Conservation (phyloP, 2,797 vertebrate species). For the Anguilla pacifica region DNA sequence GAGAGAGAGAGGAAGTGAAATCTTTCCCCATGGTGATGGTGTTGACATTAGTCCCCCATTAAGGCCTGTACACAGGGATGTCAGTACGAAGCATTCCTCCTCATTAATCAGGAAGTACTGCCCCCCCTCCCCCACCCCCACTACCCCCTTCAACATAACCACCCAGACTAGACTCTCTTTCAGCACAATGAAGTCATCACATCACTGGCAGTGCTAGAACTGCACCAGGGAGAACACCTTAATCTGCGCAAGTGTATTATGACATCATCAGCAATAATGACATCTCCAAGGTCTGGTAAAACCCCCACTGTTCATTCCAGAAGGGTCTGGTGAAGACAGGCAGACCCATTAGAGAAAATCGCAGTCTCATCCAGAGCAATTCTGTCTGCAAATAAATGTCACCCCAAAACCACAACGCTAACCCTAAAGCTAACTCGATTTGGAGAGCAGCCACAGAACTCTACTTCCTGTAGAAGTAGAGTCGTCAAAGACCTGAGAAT, state of each 20-base stretch:
- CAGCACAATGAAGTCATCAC: conserved; percentile 24
- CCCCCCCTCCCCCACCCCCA: not conserved
- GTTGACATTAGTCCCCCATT: conserved; percentile 22
- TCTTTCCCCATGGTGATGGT: not conserved
- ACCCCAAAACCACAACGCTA: not conserved
- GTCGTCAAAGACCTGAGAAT: not conserved
- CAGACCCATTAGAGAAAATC: not conserved
- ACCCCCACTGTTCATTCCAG: not conserved
- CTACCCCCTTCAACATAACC: not conserved
- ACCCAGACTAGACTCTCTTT: not conserved
- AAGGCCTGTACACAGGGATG: not conserved
- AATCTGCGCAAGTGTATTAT: conserved; percentile 3
- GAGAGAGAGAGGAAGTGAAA: not conserved
- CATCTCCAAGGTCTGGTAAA: conserved; percentile 12
- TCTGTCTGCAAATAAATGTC: not conserved
- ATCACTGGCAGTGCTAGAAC: not conserved
- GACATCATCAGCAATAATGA: conserved; percentile 22
- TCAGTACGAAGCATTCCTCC: conserved; percentile 27
- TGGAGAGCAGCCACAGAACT: not conserved
- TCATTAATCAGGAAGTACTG: conserved; percentile 17
- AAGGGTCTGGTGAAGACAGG: conserved; percentile 8
- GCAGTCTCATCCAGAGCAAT: not conserved
- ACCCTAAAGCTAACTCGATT: not conserved
- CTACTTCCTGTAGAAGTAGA: not conserved
- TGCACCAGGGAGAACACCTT: not conserved